Evolutionary conservation across 1,140 invertebrate genomes (phyloP), one percentile per base, ranked within the genome.

Genomic region (Hylyphantes graminicola): DNA sequence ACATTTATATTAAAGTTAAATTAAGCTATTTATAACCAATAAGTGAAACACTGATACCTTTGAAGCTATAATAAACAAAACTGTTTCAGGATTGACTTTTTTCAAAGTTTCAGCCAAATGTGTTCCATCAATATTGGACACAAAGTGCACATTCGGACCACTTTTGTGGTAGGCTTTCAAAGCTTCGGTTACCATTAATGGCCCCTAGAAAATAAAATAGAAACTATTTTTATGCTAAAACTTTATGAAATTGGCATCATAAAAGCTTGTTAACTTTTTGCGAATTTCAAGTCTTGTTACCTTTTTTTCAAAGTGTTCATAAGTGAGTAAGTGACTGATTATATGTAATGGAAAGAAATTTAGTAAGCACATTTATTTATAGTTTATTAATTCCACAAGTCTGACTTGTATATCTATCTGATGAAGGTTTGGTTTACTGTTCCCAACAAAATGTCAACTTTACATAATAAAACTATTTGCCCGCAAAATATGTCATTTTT

Each of bases 51-150:
- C 7, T 9, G n/a, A n/a, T 86, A 91, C 91, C 88, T 99, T 99
- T 3, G 97, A 99, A 12, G 98, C 98, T 89, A 99, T 96, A 88
- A 99, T 98, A 90, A 99, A 99, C 2, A 99, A 91, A 6, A 95
- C 95, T 0, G 97, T 98, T 90, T 99, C 97, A 6, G 97, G 94
- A 90, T 95, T 93, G 7, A 99, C 89, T 88, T 94, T 94, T 88
- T 97, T 97, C 67, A 99, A 90, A 13, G 95, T 95, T 91, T 99
- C 96, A 7, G 96, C 96, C 87, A 99, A 91, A 90, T 99, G 98
- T 17, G 98, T 99, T 50, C 98, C 98, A 92, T 99, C 98, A 88
- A 99, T 97, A 89, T 99, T 99, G 2, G 98, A 99, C 0, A 99
- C 96, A 91, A 99, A 99, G 90, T 99, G 97, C 54, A 97, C 94